Percentiles rank a stretch among this genome's conserved stretches.
Conservation (phyloP, 2,113 vertebrate genomes). For the Lophotis ruficrista region DNA sequence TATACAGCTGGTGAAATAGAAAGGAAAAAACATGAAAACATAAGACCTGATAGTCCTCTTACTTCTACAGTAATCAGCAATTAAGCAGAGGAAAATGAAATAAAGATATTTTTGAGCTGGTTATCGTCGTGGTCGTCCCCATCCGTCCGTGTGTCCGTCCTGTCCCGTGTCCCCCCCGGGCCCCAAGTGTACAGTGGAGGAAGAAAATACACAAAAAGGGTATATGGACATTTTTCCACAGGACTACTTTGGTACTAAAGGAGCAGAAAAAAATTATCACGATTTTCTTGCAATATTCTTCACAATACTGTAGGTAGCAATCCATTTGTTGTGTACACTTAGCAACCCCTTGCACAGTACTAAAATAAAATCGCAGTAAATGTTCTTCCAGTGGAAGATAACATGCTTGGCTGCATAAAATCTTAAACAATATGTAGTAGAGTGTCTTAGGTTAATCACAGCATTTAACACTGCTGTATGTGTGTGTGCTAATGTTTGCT, state of each 20-base stretch:
- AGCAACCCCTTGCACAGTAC: not conserved
- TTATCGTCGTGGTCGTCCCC: too few species aligned
- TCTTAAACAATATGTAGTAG: not conserved
- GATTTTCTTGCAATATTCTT: not conserved
- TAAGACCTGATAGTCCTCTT: not conserved
- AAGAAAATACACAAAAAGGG: not conserved
- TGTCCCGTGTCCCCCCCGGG: too few species aligned
- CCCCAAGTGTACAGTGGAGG: not conserved
- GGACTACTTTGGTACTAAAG: not conserved
- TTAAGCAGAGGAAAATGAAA: not conserved
- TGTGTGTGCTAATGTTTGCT: not conserved
- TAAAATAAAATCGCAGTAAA: not conserved
- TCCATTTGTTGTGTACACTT: not conserved
- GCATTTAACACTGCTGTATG: not conserved
- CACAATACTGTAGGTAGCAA: not conserved
- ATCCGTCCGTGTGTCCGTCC: too few species aligned
- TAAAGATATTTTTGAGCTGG: not conserved
- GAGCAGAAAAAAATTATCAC: not conserved
- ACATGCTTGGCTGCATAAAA: not conserved
- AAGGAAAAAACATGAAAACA: not conserved
- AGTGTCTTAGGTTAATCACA: not conserved
- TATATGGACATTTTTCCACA: not conserved
- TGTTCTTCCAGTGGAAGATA: not conserved
- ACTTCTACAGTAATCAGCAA: not conserved
- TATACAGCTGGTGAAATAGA: not conserved